Base-by-base conservation (phyloP, 1,140 invertebrate genomes). In the Drosophila pectinifera region DNA sequence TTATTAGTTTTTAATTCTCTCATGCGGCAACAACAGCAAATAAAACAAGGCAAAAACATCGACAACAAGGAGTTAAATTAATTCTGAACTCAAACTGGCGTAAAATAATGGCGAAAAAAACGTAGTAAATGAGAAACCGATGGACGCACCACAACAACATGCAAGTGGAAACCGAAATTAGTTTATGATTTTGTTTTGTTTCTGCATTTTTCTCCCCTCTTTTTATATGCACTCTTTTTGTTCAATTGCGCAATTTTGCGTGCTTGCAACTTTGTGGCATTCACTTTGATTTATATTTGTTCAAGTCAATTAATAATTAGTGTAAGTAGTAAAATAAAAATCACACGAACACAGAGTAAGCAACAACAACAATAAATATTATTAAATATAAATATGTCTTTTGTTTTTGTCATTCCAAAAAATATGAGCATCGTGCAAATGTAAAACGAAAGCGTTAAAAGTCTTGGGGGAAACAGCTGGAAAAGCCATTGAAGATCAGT, bases 21-120 rank as follows among this genome's bases (percentile, higher is more conserved):
- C 79, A 88, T 88, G 83, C 84, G 58, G 58, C 78, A 86, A 73
- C 62, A 75, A 70, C 63, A 85, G 67, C 46, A 82, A 41, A 59
- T 18, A 51, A 28, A 54, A 68, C 26, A 53, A 64, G 28, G 39
- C 18, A 26, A 53, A 76, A 68, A 49, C 56, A 63, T 49, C 38
- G 20, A 48, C 18, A 74, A 77, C 51, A 55, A 28, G 48, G 34
- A 73, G 81, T 85, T 85, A 70, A 34, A 67, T 80, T 69, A 72
- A 49, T 49, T 80, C 80, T 43, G 6, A 74, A 62, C 49, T 38
- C 56, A 82, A 69, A 59, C 69, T 64, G 62, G 61, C 57, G 67
- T 24, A 68, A 51, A 46, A 51, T 34, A 75, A 54, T 54, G 57
- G 48, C 26, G 18, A 10, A 18, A 31, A 53, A 72, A 73, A 55